Evolutionary conservation across 2,113 vertebrate genomes (phyloP).

Genomic region (Noctilio leporinus): DNA sequence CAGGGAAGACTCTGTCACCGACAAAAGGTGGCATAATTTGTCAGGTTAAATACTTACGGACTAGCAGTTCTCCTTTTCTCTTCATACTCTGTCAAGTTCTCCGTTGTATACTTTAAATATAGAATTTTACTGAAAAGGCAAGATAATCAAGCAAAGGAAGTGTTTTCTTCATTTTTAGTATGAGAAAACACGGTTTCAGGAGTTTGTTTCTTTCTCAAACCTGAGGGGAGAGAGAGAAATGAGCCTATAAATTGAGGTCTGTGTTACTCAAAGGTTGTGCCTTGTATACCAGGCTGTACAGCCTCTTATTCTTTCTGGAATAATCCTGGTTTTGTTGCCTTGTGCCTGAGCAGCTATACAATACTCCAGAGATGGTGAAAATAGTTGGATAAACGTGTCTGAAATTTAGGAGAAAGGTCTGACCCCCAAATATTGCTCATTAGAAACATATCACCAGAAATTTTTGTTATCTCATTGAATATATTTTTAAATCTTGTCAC

Average conservation of each 20-base stretch:
- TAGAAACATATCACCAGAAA: not conserved
- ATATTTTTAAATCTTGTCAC: not conserved
- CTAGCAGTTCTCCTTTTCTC: not conserved
- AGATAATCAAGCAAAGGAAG: not conserved
- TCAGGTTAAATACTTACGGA: not conserved
- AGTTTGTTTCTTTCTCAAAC: not conserved
- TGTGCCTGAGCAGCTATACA: not conserved
- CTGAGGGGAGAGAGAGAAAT: not conserved
- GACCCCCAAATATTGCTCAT: not conserved
- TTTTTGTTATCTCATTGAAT: not conserved
- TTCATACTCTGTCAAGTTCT: not conserved
- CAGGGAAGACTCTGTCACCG: not conserved
- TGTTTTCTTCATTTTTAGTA: not conserved
- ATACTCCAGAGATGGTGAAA: not conserved
- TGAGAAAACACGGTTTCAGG: not conserved
- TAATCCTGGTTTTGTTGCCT: not conserved
- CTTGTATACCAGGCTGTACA: not conserved
- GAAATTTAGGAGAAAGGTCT: not conserved
- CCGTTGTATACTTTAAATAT: not conserved
- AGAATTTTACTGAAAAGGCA: not conserved
- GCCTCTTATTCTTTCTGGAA: not conserved
- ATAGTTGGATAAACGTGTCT: not conserved
- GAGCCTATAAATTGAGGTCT: not conserved
- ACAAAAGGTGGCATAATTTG: not conserved
- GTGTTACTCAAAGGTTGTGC: too few relatives aligned